Base-by-base conservation (phyloP, 2,797 vertebrate genomes). In the Chelidonichthys spinosus region DNA sequence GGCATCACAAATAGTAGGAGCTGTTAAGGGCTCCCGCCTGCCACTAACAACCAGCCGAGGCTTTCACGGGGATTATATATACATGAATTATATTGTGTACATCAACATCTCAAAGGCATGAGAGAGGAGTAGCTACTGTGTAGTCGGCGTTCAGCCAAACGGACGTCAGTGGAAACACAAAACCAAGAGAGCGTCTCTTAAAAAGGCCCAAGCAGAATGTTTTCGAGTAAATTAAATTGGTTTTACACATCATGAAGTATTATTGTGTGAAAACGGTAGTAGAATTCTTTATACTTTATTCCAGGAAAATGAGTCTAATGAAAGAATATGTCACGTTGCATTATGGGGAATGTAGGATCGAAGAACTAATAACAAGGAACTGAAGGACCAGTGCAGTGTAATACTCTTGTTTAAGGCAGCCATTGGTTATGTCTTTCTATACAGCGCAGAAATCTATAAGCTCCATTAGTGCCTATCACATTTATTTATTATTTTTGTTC, bases 1-100 rank as follows among this genome's bases (percentile, higher is more conserved):
- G 69, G 78, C 83, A 83, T 86, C 82, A 86, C 85, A 90, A 90
- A 87, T 84, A 90, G 84, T 89, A 79, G 74, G 74, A 81, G 85
- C 74, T 85, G 90, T 90, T 84, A 91, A 90, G 79, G 67, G 25
- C 66, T 58, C 75, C 73, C 11, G 36, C 66, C 73, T 64, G 74
- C 62, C 62, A 58, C 72, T 49, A 18, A 77, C 78, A 79, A 79
- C 65, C 59, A 79, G 72, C 47, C 53, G 8, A 72, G 25, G 72
- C 65, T 58, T 49, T 53, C 32, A 6, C n/a, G 50, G 42, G 53
- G 49, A 64, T 77, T 65, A 78, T 76, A 63, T 33, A 49, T 67
- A 70, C 7, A 61, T 40, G 7, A 11, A 67, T 43, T 54, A 74
- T 43, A 46, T 11, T 59, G 39, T 63, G 50, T 67, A 65, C 9